Evolutionary conservation across 2,888 invertebrate genomes (phyloP), one percentile per base, ranked within the genome.

Genomic region (Amblyjoppa proteus): DNA sequence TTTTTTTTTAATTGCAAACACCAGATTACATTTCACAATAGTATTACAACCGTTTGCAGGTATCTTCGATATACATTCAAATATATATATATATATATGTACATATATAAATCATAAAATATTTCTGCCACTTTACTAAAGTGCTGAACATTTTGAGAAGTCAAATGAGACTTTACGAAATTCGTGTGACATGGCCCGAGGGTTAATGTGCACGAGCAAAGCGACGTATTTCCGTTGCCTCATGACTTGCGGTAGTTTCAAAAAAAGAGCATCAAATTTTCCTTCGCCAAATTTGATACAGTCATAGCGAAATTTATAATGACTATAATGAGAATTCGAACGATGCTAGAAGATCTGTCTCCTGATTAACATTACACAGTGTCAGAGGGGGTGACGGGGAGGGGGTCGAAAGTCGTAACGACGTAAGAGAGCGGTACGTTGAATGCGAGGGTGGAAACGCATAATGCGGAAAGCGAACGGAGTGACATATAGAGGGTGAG

Each of bases 371-470:
- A 76, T 76, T 76, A 76, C 66, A 66, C 66, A 49, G n/a, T 6
- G 73, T 56, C 13, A 3, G 28, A 25, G 41, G 16, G 38, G 51
- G 31, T 41, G 9, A 11, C 20, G 51, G 49, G 56, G n/a, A 9
- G 73, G 45, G 69, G 25, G 41, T 58, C 71, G 78, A 86, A 81
- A 87, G 83, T 83, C 53, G 80, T 87, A 82, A 76, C 81, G 87
- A 87, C 80, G 82, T 85, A 85, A 84, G 85, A 84, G 87, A 58
- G 66, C 82, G 81, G 69, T 45, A 74, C 68, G 49, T 70, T 78
- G 68, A 81, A 78, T 78, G 76, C 76, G 75, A 79, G 86, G 86
- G 86, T 86, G 58, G 70, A 84, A 82, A 83, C 70, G 85, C 85
- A 79, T 83, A 85, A 85, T 81, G 79, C 71, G 73, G 64, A 71